phyloP scores from a whole-genome alignment of 2,888 invertebrate species.

The Leptura quadrifasciata region DNA sequence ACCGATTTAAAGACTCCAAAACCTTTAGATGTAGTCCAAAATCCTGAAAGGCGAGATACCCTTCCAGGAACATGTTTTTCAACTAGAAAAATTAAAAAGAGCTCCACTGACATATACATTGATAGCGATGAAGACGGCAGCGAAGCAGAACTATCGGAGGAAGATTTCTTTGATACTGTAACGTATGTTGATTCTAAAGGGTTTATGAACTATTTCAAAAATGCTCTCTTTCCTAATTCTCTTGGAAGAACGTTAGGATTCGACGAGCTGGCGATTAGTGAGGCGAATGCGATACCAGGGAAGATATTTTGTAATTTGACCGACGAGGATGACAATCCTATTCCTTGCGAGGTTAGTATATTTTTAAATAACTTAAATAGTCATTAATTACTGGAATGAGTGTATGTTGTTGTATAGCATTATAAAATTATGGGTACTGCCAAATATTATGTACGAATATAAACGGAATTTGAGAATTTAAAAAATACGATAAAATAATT shows the following conservation, averaged over 20 bases:
- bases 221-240: slow-evolving; percentile 78
- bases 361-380: no score
- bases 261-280: slow-evolving; percentile 75
- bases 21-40: slow-evolving; percentile 50
- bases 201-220: slow-evolving; percentile 83
- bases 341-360: slow-evolving; percentile 79
- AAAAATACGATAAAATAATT: no score
- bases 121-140: slow-evolving; percentile 48
- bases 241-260: slow-evolving; percentile 79
- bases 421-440: no score
- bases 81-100: slow-evolving; percentile 46
- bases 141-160: slow-evolving; percentile 50
- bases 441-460: no score
- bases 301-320: slow-evolving; percentile 78
- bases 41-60: slow-evolving; percentile 70
- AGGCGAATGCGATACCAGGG: slow-evolving; percentile 80
- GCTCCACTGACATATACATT: slow-evolving; percentile 39
- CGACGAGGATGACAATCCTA: slow-evolving; percentile 75
- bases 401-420: no score
- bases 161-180: slow-evolving; percentile 63
- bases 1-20: slow-evolving; percentile 59
- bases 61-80: slow-evolving; percentile 76
- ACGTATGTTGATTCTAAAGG: slow-evolving; percentile 80
- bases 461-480: no score
- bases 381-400: no score